These are phyloP conservation scores for Eueides isabella DNA, from an alignment of 1,140 invertebrate genomes.

Conservation along the genomic window DNA sequence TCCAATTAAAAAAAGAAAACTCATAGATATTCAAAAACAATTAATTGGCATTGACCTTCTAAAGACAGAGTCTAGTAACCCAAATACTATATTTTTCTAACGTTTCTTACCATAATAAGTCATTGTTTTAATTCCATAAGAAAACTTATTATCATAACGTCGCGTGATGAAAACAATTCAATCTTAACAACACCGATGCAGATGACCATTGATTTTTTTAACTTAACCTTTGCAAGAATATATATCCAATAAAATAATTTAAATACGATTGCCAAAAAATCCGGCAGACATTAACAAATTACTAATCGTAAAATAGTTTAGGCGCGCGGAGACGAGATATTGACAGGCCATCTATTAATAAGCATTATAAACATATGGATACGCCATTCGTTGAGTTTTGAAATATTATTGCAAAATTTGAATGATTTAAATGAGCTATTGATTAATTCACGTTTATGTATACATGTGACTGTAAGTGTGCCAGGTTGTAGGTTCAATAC, in stretches of 20 bases:
- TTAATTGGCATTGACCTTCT: conserved; percentile 15
- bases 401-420: conserved; percentile 43
- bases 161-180: conserved; percentile 21
- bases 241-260: conserved; percentile 23
- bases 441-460: not conserved
- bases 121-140: conserved; percentile 14
- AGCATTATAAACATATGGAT: conserved; percentile 26
- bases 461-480: not conserved
- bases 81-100: conserved; percentile 4
- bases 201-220: conserved; percentile 25
- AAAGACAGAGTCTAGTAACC: conserved; percentile 11
- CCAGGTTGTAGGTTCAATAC: no score
- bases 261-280: conserved; percentile 26
- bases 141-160: conserved; percentile 3
- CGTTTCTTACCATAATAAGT: conserved; percentile 13
- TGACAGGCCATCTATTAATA: conserved; percentile 37
- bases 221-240: conserved; percentile 24
- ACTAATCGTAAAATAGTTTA: conserved; percentile 43
- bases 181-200: conserved; percentile 4
- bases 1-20: not conserved
- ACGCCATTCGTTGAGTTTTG: conserved; percentile 41
- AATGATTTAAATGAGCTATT: conserved; percentile 31
- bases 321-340: conserved; percentile 34
- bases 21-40: not conserved
- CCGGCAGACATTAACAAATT: conserved; percentile 40